phyloP scores from a whole-genome alignment of 1,140 invertebrate species.

The Ostrea edulis region DNA sequence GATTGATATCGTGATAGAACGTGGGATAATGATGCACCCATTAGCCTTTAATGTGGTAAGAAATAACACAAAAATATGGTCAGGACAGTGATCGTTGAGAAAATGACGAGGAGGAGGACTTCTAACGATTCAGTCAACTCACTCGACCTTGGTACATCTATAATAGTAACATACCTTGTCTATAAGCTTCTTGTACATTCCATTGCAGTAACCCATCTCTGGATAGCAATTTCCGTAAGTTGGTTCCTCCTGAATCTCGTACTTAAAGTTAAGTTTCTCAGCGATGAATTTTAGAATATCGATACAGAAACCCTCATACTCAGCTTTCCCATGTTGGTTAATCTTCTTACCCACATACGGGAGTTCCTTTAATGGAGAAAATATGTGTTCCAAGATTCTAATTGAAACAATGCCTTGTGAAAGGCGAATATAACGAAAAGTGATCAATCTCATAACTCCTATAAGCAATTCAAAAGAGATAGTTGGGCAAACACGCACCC shows the following conservation, averaged over 20 bases:
- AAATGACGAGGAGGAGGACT: too few relatives aligned
- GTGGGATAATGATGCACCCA: too few relatives aligned
- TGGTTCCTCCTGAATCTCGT: not conserved
- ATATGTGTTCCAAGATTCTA: not conserved
- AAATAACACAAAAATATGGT: too few relatives aligned
- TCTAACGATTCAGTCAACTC: too few relatives aligned
- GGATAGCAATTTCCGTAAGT: not conserved
- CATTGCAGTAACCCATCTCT: not conserved
- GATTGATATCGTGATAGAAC: too few relatives aligned
- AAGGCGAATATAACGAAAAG: too few relatives aligned
- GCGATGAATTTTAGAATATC: slow-evolving; percentile 1
- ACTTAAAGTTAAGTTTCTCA: not conserved
- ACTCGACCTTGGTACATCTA: not conserved
- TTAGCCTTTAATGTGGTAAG: too few relatives aligned
- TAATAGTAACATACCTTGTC: not conserved
- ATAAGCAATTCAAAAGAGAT: too few relatives aligned
- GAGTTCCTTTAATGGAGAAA: not conserved
- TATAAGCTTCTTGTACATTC: slow-evolving; percentile 11
- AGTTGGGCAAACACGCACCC: too few relatives aligned
- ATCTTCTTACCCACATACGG: not conserved
- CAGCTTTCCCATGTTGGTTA: slow-evolving; percentile 24
- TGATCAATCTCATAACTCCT: too few relatives aligned
- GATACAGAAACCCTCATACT: slow-evolving; percentile 23
- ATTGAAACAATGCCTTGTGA: too few relatives aligned
- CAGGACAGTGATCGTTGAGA: too few relatives aligned